Conservation (phyloP, 2,113 vertebrate genomes). For the Platycercus adscitus region DNA sequence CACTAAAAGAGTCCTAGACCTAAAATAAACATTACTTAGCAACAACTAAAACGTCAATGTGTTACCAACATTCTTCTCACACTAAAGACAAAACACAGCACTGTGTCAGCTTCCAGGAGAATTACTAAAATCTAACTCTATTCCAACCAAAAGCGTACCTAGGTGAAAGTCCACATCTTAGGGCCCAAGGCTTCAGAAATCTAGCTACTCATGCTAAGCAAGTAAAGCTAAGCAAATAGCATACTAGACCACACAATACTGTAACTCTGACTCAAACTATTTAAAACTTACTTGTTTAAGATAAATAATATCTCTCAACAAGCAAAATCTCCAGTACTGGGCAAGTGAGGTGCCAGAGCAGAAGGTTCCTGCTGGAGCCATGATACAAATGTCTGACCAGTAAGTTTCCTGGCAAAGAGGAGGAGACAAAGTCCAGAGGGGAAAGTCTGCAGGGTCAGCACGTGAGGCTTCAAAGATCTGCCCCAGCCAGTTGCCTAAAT, state of each 20-base stretch:
- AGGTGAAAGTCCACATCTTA: background rate
- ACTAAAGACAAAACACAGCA: background rate
- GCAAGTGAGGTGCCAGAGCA: background rate
- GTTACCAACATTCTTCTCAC: background rate
- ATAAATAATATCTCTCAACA: background rate
- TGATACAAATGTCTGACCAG: background rate
- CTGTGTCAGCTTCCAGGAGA: background rate
- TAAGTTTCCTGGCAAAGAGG: background rate
- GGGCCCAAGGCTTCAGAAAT: background rate
- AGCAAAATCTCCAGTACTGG: background rate
- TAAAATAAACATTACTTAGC: background rate
- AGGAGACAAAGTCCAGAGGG: background rate
- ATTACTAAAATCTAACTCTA: background rate
- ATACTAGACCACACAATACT: background rate
- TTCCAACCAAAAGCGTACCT: background rate
- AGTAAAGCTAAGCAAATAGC: background rate
- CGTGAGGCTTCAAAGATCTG: background rate
- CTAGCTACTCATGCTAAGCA: background rate
- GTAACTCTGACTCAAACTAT: background rate
- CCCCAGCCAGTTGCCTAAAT: background rate
- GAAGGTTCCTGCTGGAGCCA: background rate
- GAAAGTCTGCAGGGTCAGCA: background rate
- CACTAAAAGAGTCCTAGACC: background rate
- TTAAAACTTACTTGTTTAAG: background rate
- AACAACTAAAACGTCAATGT: background rate